Conservation (phyloP, 30 jellyfish, hydroid and myxozoan species). For the Hydractinia symbiolongicarpus region DNA sequence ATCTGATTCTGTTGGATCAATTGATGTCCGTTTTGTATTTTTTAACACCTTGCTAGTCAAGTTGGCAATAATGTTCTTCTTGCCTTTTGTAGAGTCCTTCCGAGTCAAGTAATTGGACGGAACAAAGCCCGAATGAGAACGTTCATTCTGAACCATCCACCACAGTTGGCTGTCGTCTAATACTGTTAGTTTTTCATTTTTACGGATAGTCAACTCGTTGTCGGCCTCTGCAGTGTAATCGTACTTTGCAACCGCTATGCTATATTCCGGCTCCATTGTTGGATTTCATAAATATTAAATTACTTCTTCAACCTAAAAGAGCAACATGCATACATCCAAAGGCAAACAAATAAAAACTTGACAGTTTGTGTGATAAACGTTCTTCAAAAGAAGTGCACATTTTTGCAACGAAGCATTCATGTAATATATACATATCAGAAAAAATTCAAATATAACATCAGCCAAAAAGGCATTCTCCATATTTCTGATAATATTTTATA, state of each 20-base stretch:
- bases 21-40: constrained; percentile 19
- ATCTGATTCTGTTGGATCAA: constrained; percentile 24
- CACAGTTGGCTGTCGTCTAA: constrained; percentile 89
- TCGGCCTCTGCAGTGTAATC: constrained; percentile 89
- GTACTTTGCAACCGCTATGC: constrained; percentile 80
- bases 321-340: no score
- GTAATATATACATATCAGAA: no score
- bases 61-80: constrained; percentile 60
- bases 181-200: constrained; percentile 66
- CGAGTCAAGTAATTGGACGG: constrained; percentile 94
- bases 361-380: background rate
- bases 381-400: no score
- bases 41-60: constrained; percentile 41
- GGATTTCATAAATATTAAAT: background rate
- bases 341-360: background rate
- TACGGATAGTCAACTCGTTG: constrained; percentile 69
- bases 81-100: constrained; percentile 49
- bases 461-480: no score
- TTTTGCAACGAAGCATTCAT: no score
- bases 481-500: no score
- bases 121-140: constrained; percentile 65
- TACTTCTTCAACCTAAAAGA: no score
- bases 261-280: constrained; percentile 63
- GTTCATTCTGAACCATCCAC: constrained; percentile 95
- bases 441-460: no score